Percentiles rank a stretch among this genome's conserved stretches.
phyloP scores from a whole-genome alignment of 2,113 vertebrate species.

The Trogon surrucura region DNA sequence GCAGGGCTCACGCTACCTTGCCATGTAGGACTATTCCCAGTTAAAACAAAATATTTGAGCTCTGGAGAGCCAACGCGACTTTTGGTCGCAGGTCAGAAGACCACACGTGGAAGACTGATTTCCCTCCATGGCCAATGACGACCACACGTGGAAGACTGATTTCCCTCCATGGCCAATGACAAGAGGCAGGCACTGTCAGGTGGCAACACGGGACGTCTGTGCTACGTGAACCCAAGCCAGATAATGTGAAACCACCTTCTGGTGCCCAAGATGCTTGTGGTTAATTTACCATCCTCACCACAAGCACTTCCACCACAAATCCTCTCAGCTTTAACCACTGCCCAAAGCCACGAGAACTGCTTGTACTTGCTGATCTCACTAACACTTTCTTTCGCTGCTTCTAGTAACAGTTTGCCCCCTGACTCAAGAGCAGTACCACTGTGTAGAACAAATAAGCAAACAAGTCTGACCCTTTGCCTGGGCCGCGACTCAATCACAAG shows the following conservation, averaged over 20 bases:
- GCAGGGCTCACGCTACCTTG: background rate
- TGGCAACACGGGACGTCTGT: background rate
- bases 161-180: background rate
- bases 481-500: background rate
- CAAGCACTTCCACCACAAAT: constrained; percentile 16
- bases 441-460: background rate
- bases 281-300: background rate
- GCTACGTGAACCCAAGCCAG: background rate
- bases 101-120: background rate
- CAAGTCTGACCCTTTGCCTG: background rate
- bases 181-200: background rate
- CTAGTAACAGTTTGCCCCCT: background rate
- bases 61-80: accelerated
- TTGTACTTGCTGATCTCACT: background rate
- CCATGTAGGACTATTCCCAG: background rate
- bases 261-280: background rate
- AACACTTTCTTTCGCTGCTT: background rate
- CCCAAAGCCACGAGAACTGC: background rate
- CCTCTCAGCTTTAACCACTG: background rate
- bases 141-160: background rate
- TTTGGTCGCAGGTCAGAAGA: background rate
- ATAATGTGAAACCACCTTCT: background rate
- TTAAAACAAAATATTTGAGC: background rate
- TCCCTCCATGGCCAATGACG: background rate
- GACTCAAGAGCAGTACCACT: background rate